These are phyloP conservation scores for Cheilosia urbana DNA, from an alignment of 2,888 invertebrate genomes.

Conservation along the genomic window DNA sequence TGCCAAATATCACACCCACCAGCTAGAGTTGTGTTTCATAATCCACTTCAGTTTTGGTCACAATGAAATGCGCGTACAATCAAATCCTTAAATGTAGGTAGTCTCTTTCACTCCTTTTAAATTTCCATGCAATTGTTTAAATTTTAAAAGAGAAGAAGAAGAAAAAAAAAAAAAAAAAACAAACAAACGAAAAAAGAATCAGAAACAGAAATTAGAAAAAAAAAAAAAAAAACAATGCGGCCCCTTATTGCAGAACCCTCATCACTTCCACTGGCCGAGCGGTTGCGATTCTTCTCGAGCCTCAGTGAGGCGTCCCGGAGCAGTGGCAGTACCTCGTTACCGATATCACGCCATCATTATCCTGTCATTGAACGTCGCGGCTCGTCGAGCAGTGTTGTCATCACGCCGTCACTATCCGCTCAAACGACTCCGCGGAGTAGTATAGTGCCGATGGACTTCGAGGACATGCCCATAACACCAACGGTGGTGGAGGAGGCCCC, in stretches of 20 bases:
- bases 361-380: slow-evolving; percentile 77
- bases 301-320: slow-evolving; percentile 77
- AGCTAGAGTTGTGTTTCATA: slow-evolving; percentile 50
- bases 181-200: slow-evolving; percentile 43
- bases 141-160: slow-evolving; percentile 17
- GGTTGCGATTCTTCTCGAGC: slow-evolving; percentile 82
- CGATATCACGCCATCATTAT: slow-evolving; percentile 38
- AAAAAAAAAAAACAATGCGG: slow-evolving; percentile 33
- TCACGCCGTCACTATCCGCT: slow-evolving; percentile 30
- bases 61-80: slow-evolving; percentile 65
- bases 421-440: slow-evolving; percentile 78
- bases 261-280: slow-evolving; percentile 82
- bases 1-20: slow-evolving; percentile 34
- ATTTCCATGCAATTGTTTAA: slow-evolving; percentile 9
- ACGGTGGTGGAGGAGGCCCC: slow-evolving; percentile 7
- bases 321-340: slow-evolving; percentile 46
- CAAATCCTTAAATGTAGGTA: slow-evolving; percentile 11
- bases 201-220: slow-evolving; percentile 17
- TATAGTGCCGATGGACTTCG: slow-evolving; percentile 66
- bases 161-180: slow-evolving; percentile 61
- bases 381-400: slow-evolving; percentile 64
- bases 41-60: background rate
- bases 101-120: slow-evolving; percentile 25
- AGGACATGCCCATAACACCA: slow-evolving; percentile 50
- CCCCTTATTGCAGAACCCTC: slow-evolving; percentile 80